Evolutionary conservation across 2,888 invertebrate species (phyloP).

Genomic region (Athripsodes cinereus): DNA sequence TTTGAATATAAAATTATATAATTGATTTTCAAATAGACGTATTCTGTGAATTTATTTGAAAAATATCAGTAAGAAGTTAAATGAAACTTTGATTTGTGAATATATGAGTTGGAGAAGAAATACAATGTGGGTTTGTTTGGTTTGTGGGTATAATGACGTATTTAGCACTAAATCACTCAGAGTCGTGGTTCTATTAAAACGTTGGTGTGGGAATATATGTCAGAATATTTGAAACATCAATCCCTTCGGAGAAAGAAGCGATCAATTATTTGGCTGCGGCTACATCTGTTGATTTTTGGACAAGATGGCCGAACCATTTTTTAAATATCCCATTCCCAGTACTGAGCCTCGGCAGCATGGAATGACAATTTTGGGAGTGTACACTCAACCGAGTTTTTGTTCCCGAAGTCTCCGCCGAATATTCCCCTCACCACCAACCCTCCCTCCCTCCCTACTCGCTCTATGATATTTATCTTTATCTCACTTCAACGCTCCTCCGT

Average conservation of each 20-base stretch:
- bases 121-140: too few relatives aligned
- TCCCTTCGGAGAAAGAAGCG: background rate
- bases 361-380: constrained; percentile 27
- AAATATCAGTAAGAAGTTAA: too few relatives aligned
- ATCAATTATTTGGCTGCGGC: constrained; percentile 15
- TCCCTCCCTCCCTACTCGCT: background rate
- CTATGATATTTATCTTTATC: background rate
- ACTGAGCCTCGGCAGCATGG: constrained; percentile 24
- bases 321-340: constrained; percentile 28
- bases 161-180: too few relatives aligned
- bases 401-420: constrained; percentile 19
- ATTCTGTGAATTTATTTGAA: too few relatives aligned
- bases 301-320: constrained; percentile 26
- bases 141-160: too few relatives aligned
- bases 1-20: too few relatives aligned
- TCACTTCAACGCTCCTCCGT: constrained; percentile 1
- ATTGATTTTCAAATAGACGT: too few relatives aligned
- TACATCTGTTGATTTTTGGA: constrained; percentile 26
- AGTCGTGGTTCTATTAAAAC: too few relatives aligned
- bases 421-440: constrained; percentile 10
- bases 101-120: too few relatives aligned
- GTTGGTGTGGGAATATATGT: background rate
- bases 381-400: constrained; percentile 26
- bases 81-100: too few relatives aligned
- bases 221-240: background rate